Evolutionary conservation across 2,888 invertebrate genomes (phyloP).

Genomic region (Diarsia brunnea): DNA sequence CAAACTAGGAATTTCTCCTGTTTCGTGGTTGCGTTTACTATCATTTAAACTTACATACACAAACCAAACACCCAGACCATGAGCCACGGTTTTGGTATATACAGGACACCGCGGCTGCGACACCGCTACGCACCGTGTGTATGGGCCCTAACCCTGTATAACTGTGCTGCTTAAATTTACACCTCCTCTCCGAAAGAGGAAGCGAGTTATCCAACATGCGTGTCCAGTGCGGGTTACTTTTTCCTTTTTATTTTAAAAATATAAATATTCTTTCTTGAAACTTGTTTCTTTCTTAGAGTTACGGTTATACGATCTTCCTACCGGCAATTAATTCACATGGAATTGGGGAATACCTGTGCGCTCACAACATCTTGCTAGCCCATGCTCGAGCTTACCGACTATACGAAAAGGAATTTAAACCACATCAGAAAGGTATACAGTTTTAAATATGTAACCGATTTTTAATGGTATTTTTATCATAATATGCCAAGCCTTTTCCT

Average conservation of each 20-base stretch:
- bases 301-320: slow-evolving; percentile 88
- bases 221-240: too few species aligned
- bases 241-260: too few species aligned
- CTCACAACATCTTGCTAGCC: slow-evolving; percentile 92
- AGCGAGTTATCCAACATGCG: not conserved
- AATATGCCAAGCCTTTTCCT: not conserved
- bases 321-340: slow-evolving; percentile 88
- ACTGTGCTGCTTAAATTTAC: not conserved
- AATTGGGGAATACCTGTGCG: slow-evolving; percentile 91
- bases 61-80: too few species aligned
- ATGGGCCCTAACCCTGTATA: too few species aligned
- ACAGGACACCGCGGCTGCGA: too few species aligned
- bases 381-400: slow-evolving; percentile 92
- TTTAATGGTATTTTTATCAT: not conserved
- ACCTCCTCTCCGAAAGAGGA: not conserved
- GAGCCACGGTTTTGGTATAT: too few species aligned
- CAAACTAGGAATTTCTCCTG: too few species aligned
- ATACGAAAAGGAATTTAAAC: slow-evolving; percentile 90
- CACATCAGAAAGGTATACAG: slow-evolving; percentile 86
- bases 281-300: slow-evolving; percentile 76
- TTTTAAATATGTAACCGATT: not conserved
- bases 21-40: too few species aligned
- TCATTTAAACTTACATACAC: too few species aligned
- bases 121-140: too few species aligned
- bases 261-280: too few species aligned